Percentiles rank a stretch among this genome's conserved stretches.
Conservation (phyloP, 2,113 vertebrate species). For the Azemiops feae region DNA sequence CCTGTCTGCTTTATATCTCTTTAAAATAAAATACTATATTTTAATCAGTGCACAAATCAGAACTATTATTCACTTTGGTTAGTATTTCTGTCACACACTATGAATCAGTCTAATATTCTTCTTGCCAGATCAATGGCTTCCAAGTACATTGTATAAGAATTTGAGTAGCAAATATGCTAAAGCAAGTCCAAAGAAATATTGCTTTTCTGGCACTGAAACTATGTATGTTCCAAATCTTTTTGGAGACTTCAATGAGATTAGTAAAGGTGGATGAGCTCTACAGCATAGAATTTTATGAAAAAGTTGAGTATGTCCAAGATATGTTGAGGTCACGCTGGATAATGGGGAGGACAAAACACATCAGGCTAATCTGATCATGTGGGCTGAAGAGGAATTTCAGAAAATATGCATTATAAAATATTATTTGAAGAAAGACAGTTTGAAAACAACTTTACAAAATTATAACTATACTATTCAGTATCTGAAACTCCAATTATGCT, state of each 20-base stretch:
- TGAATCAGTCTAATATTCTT: constrained; percentile 38
- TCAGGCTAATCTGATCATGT: neutral
- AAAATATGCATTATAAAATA: neutral
- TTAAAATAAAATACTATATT: neutral
- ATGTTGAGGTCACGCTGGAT: neutral
- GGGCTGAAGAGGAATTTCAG: no score
- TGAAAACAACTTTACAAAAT: neutral
- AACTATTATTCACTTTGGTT: constrained; percentile 7
- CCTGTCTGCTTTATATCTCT: neutral
- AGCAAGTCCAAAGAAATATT: neutral
- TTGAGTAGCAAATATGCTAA: neutral
- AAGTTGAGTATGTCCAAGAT: neutral
- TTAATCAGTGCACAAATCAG: neutral
- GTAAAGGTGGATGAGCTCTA: neutral
- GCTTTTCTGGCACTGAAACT: neutral
- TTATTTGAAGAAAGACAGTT: neutral
- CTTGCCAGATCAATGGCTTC: neutral
- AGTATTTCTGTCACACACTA: constrained; percentile 28
- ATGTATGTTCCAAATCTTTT: neutral
- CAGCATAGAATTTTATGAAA: neutral
- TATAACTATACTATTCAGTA: neutral
- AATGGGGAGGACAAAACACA: neutral
- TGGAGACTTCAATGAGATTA: neutral
- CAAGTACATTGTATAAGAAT: constrained; percentile 9
- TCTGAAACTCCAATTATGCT: neutral